These are phyloP conservation scores for Linhomoeus sp. DNA, from an alignment of 2,888 invertebrate species.

Conservation along the genomic window DNA sequence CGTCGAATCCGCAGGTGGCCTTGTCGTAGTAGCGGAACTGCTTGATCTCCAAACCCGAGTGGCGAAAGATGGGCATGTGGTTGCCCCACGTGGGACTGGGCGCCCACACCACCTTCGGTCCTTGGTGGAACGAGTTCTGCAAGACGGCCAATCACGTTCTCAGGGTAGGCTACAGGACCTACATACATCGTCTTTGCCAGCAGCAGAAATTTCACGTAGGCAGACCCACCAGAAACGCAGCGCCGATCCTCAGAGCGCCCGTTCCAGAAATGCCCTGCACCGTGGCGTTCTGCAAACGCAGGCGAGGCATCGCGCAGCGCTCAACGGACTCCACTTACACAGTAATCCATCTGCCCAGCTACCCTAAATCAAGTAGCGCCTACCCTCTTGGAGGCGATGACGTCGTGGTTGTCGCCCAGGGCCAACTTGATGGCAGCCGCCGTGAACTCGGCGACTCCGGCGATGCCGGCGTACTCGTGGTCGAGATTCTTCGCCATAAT, in stretches of 20 bases:
- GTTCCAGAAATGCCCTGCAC: conserved; percentile 83
- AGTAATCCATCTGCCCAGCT: no score
- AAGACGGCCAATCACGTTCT: conserved; percentile 6
- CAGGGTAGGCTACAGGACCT: no score
- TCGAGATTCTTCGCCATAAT: conserved; percentile 50
- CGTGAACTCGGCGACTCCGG: conserved; percentile 62
- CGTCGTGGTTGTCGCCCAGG: conserved; percentile 53
- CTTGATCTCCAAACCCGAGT: conserved; percentile 60
- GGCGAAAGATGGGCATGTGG: conserved; percentile 76
- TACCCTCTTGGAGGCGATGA: conserved; percentile 50
- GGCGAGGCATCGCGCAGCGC: neutral
- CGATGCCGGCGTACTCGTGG: conserved; percentile 85
- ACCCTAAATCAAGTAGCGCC: conserved; percentile 15
- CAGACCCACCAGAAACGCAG: conserved; percentile 66
- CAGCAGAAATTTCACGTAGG: no score
- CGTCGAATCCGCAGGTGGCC: conserved; percentile 77
- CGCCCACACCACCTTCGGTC: conserved; percentile 57
- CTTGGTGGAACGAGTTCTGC: conserved; percentile 40
- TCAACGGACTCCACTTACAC: neutral
- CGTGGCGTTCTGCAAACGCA: conserved; percentile 41
- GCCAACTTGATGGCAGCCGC: conserved; percentile 64
- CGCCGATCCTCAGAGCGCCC: conserved; percentile 78
- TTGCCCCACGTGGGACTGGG: conserved; percentile 96
- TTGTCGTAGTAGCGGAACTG: conserved; percentile 82
- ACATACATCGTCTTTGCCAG: no score